Percentiles rank a stretch among this genome's conserved stretches.
Evolutionary conservation across 1,140 invertebrate genomes (phyloP).

Genomic region (Eupeodes corollae): DNA sequence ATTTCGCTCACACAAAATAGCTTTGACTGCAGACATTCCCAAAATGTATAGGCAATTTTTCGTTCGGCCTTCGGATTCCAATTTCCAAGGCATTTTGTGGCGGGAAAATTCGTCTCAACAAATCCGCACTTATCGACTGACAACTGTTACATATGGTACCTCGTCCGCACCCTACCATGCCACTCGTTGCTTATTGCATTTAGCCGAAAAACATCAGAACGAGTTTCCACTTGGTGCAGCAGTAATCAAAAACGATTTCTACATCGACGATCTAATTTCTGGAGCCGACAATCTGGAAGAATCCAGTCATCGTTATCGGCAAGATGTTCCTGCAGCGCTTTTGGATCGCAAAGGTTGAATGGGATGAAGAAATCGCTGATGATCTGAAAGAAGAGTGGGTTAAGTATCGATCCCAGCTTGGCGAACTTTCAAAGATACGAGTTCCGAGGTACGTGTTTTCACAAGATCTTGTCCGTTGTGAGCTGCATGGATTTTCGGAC

Average conservation of each 20-base stretch:
- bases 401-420: too few species aligned
- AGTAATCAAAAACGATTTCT: conserved; percentile 13
- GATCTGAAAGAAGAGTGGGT: too few species aligned
- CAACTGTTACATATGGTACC: too few species aligned
- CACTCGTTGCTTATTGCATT: conserved; percentile 14
- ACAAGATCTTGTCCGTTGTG: too few species aligned
- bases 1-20: conserved; percentile 16
- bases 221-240: conserved; percentile 5
- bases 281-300: conserved; percentile 3
- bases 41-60: conserved; percentile 40
- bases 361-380: too few species aligned
- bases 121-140: conserved; percentile 16
- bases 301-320: too few species aligned
- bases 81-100: conserved; percentile 31
- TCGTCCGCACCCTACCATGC: conserved; percentile 20
- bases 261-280: conserved; percentile 22
- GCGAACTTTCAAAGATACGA: too few species aligned
- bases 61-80: conserved; percentile 12
- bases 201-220: conserved; percentile 7
- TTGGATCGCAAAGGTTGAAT: too few species aligned
- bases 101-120: conserved; percentile 10
- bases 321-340: too few species aligned
- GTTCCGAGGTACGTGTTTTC: too few species aligned
- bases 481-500: too few species aligned
- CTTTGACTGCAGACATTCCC: conserved; percentile 29